Percentiles rank a stretch among this genome's conserved stretches.
These are phyloP conservation scores for Lithophane ornitopus DNA, from an alignment of 2,888 invertebrate species.

Conservation along the genomic window DNA sequence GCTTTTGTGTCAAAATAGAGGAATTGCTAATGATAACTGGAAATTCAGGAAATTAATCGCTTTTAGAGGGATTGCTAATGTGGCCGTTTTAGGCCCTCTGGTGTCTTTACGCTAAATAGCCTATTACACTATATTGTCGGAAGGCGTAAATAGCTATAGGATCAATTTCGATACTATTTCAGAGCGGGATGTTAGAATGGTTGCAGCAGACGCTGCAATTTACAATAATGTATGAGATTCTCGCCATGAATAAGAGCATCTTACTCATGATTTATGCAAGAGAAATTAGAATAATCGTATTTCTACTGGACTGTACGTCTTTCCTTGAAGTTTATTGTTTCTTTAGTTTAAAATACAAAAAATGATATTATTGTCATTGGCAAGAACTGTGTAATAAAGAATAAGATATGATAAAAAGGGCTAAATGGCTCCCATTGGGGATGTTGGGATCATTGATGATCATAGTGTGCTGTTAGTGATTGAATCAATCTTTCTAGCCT, in stretches of 20 bases:
- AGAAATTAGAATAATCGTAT: conserved; percentile 41
- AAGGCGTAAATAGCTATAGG: background rate
- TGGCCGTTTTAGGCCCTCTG: too few relatives aligned
- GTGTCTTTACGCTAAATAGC: too few relatives aligned
- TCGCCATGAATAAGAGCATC: conserved; percentile 40
- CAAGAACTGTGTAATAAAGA: background rate
- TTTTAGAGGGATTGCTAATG: too few relatives aligned
- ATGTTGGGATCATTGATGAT: background rate
- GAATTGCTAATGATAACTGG: too few relatives aligned
- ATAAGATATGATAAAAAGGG: too few relatives aligned
- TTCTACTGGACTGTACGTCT: conserved; percentile 3
- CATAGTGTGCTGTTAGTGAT: background rate
- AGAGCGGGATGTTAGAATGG: background rate
- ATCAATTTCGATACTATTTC: background rate
- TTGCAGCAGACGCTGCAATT: conserved; percentile 11
- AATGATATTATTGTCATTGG: background rate
- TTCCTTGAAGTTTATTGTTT: conserved; percentile 29
- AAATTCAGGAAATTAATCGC: too few relatives aligned
- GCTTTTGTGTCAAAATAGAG: too few relatives aligned
- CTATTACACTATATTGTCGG: too few relatives aligned
- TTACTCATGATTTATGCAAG: conserved; percentile 37
- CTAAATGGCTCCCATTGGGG: background rate
- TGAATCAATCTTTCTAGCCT: too few relatives aligned
- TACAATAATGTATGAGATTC: conserved; percentile 40
- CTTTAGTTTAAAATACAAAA: background rate